Conservation (phyloP, 2,888 invertebrate genomes). For the Frankliniella fusca region DNA sequence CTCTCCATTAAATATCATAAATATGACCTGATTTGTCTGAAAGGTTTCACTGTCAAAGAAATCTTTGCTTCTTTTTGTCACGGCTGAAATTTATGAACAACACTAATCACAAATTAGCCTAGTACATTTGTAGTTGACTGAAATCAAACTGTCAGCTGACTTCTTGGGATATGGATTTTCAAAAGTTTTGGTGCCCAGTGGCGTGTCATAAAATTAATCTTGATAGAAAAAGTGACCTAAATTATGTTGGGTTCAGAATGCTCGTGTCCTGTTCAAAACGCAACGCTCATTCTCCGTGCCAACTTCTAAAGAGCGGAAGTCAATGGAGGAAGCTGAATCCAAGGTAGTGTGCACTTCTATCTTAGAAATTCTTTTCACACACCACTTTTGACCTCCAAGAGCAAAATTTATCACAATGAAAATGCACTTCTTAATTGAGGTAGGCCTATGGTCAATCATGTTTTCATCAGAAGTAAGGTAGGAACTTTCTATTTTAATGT, state of each 20-base stretch:
- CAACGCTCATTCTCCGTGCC: conserved; percentile 91
- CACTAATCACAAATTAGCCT: neutral
- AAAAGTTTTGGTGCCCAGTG: too few species aligned
- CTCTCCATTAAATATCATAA: too few species aligned
- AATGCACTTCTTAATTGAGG: neutral
- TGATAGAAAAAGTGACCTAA: conserved; percentile 5
- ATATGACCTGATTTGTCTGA: too few species aligned
- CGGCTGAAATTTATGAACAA: neutral
- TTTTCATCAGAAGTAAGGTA: neutral
- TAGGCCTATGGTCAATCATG: neutral
- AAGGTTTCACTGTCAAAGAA: too few species aligned
- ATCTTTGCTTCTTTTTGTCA: too few species aligned
- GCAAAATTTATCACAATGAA: neutral
- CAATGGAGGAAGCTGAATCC: conserved; percentile 48
- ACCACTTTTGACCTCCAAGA: neutral
- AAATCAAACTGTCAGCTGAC: neutral
- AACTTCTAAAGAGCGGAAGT: conserved; percentile 72
- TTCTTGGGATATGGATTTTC: neutral
- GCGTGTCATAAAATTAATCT: neutral
- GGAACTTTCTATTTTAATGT: neutral
- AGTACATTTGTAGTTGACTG: neutral
- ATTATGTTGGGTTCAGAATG: conserved; percentile 48
- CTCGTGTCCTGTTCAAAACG: conserved; percentile 82
- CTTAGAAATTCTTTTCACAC: conserved; percentile 22
- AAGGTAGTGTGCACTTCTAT: conserved; percentile 46